Percentiles rank a stretch among this genome's conserved stretches.
Evolutionary conservation across 2,113 vertebrate genomes (phyloP).

Genomic region (Motacilla tschutschensis): DNA sequence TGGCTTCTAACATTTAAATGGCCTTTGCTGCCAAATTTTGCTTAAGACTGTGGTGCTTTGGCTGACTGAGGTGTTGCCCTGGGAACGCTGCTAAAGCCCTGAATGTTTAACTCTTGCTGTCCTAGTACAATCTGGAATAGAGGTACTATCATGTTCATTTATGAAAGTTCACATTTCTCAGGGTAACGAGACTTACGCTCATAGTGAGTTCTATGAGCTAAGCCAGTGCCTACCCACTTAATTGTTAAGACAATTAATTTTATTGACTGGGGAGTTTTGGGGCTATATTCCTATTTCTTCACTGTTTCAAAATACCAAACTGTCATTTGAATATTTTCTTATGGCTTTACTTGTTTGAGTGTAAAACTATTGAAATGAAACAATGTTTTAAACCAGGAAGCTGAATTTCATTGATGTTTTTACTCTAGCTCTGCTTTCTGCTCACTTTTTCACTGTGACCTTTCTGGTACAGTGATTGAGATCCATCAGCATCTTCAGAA

Average conservation of each 20-base stretch:
- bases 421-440: not conserved
- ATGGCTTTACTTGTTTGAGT: not conserved
- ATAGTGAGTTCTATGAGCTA: not conserved
- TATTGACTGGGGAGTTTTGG: not conserved
- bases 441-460: not conserved
- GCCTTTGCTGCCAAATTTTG: not conserved
- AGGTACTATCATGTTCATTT: not conserved
- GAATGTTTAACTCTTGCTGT: not conserved
- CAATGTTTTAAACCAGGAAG: not conserved
- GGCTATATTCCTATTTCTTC: not conserved
- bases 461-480: not conserved
- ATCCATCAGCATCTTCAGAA: not conserved
- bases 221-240: not conserved
- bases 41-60: not conserved
- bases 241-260: not conserved
- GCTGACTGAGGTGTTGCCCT: not conserved
- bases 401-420: not conserved
- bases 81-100: not conserved
- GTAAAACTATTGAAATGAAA: not conserved
- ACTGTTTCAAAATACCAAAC: not conserved
- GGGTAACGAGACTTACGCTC: not conserved
- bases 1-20: not conserved
- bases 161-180: not conserved
- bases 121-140: not conserved
- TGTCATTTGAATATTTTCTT: not conserved